Evolutionary conservation across 2,888 invertebrate species (phyloP).

Genomic region (Conchocele bisecta): DNA sequence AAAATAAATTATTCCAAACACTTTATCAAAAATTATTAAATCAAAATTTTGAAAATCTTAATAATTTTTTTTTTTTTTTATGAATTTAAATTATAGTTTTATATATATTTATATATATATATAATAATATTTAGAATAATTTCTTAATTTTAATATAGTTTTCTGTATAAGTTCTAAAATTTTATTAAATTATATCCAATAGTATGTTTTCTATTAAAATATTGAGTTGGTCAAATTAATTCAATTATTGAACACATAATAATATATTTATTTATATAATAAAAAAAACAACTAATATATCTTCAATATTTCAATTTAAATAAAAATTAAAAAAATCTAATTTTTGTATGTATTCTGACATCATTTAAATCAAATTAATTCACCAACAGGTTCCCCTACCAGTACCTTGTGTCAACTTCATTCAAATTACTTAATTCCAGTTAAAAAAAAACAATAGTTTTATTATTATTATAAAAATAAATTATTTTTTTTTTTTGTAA

Average conservation of each 20-base stretch:
- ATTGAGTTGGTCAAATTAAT: background rate
- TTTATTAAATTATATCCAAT: no score
- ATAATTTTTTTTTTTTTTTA: no score
- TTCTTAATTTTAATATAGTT: no score
- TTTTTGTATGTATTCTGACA: background rate
- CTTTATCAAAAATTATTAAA: background rate
- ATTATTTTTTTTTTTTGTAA: background rate
- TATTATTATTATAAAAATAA: background rate
- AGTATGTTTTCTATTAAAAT: no score
- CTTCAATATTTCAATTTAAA: background rate
- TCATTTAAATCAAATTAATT: background rate
- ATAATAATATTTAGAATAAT: no score
- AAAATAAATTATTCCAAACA: background rate
- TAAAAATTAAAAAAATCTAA: background rate
- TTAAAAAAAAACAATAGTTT: no score
- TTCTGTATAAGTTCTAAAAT: no score
- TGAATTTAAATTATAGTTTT: no score
- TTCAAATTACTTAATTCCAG: background rate
- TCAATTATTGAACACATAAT: background rate
- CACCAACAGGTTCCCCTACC: background rate
- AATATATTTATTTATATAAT: background rate
- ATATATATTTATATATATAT: no score
- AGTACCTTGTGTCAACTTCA: background rate
- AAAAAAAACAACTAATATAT: background rate
- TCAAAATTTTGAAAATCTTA: background rate